Conservation (phyloP, 1,140 invertebrate genomes). For the Hycleus phaleratus region DNA sequence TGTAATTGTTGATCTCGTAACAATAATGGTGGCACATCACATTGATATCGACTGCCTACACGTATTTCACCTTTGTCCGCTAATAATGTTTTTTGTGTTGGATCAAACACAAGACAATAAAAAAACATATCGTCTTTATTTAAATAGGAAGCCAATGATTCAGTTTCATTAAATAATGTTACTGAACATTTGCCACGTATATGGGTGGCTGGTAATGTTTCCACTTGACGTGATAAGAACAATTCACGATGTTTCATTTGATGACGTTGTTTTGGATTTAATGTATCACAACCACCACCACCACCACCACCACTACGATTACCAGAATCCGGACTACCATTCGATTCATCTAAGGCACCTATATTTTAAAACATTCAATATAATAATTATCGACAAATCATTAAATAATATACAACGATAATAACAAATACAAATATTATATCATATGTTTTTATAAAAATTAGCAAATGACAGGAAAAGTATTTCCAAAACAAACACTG, state of each 20-base stretch:
- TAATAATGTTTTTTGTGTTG: conserved; percentile 94
- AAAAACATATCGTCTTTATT: conserved; percentile 99
- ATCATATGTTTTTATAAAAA: too few species aligned
- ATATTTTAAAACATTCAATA: neutral
- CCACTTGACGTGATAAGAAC: conserved; percentile 95
- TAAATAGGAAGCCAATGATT: conserved; percentile 90
- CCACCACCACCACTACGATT: conserved; percentile 11
- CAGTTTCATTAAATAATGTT: conserved; percentile 96
- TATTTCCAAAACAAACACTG: too few species aligned
- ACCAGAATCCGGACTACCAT: conserved; percentile 32
- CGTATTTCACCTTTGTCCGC: conserved; percentile 95
- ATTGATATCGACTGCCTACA: conserved; percentile 94
- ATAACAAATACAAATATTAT: too few species aligned
- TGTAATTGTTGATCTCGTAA: conserved; percentile 59
- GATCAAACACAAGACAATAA: conserved; percentile 99
- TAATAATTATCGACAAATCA: too few species aligned
- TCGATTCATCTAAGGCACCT: conserved; percentile 55
- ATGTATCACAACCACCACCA: conserved; percentile 32
- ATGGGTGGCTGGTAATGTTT: conserved; percentile 95
- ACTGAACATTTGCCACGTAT: conserved; percentile 99
- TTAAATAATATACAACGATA: too few species aligned
- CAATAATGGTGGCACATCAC: conserved; percentile 66
- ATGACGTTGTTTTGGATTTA: conserved; percentile 74
- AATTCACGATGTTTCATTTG: conserved; percentile 96
- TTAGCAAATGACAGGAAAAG: too few species aligned